These are phyloP conservation scores for Callopanchax toddi DNA, from an alignment of 2,113 vertebrate species.

Conservation along the genomic window DNA sequence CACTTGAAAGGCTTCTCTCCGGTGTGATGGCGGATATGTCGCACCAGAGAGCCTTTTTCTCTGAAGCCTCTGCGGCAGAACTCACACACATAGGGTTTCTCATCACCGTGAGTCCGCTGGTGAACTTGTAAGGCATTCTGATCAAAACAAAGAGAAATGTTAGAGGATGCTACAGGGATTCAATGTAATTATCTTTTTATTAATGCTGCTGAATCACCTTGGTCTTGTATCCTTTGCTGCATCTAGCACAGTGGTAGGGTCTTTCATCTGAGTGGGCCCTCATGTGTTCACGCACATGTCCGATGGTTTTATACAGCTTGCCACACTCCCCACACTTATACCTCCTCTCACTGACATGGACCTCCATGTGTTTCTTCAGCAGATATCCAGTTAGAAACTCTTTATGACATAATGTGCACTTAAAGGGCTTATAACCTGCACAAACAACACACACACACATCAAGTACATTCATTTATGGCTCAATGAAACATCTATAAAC, in stretches of 20 bases:
- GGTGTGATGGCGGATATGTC: slow-evolving; percentile 95
- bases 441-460: fast-evolving
- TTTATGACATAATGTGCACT: slow-evolving; percentile 89
- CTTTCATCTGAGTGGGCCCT: slow-evolving; percentile 93
- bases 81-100: slow-evolving; percentile 91
- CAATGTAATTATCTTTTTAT: neutral
- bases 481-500: too few species aligned
- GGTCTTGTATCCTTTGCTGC: slow-evolving; percentile 96
- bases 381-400: slow-evolving; percentile 95
- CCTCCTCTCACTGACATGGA: slow-evolving; percentile 89
- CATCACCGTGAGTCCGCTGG: slow-evolving; percentile 90
- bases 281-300: slow-evolving; percentile 94
- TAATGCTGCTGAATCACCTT: slow-evolving; percentile 82
- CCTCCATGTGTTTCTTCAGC: slow-evolving; percentile 95
- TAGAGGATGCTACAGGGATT: neutral
- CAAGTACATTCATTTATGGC: too few species aligned
- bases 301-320: slow-evolving; percentile 96
- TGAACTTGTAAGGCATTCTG: slow-evolving; percentile 98
- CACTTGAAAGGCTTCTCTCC: slow-evolving; percentile 97
- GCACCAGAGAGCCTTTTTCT: slow-evolving; percentile 94
- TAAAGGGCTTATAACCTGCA: slow-evolving; percentile 89
- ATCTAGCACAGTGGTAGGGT: slow-evolving; percentile 89
- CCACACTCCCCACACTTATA: slow-evolving; percentile 97
- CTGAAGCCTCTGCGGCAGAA: slow-evolving; percentile 92
- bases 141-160: neutral